phyloP scores from a whole-genome alignment of 2,113 vertebrate genomes.

The Pyrgilauda ruficollis region DNA sequence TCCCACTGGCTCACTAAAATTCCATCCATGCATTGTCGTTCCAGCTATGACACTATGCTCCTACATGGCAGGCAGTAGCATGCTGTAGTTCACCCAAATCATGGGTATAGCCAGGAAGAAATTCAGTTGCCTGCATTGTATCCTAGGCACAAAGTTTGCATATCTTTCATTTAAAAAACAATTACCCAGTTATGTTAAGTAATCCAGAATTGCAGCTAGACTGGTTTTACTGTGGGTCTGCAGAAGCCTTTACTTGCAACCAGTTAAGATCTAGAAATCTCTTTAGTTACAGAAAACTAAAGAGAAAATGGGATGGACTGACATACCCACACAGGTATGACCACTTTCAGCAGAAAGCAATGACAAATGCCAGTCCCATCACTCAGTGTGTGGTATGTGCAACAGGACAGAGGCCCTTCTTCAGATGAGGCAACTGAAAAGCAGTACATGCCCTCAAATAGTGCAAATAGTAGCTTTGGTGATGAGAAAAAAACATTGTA shows the following conservation, averaged over 20 bases:
- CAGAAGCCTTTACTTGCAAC: neutral
- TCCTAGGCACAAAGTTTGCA: neutral
- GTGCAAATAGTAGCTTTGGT: neutral
- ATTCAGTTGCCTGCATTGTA: neutral
- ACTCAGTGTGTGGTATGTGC: neutral
- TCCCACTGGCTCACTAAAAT: neutral
- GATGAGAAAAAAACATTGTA: neutral
- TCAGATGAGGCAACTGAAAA: neutral
- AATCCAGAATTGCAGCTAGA: neutral
- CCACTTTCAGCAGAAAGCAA: neutral
- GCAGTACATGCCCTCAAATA: neutral
- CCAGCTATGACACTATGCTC: neutral
- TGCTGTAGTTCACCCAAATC: neutral
- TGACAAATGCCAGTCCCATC: neutral
- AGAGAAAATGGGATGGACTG: neutral
- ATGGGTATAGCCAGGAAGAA: neutral
- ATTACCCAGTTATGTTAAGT: neutral
- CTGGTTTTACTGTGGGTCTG: neutral
- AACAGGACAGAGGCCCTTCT: neutral
- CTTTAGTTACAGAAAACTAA: neutral
- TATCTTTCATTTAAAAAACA: neutral
- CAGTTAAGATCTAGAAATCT: neutral
- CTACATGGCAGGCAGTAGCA: neutral
- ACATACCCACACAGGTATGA: neutral
- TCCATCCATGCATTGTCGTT: neutral